Conservation (phyloP, 1,140 invertebrate genomes). For the Heliothis subflexa region DNA sequence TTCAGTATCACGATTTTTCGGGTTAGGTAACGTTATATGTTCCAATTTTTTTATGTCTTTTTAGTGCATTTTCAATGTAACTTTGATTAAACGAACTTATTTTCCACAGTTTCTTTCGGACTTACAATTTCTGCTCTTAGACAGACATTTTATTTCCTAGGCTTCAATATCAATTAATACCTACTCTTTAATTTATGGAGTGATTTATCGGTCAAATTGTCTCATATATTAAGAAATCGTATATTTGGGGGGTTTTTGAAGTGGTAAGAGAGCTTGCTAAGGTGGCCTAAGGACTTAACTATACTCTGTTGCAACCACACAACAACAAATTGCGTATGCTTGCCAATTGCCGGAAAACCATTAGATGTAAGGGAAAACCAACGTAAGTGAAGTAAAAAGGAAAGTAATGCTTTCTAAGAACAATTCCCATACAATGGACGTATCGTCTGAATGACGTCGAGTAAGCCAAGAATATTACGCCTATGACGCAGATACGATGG, state of each 20-base stretch:
- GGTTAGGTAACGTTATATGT: conserved; percentile 1
- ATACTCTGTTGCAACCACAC: too few relatives aligned
- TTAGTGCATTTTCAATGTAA: background rate
- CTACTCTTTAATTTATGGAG: too few relatives aligned
- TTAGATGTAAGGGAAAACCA: background rate
- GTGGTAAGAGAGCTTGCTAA: too few relatives aligned
- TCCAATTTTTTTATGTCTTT: background rate
- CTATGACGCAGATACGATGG: too few relatives aligned
- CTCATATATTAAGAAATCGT: too few relatives aligned
- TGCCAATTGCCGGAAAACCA: background rate
- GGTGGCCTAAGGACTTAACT: too few relatives aligned
- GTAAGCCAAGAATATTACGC: background rate
- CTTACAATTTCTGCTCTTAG: too few relatives aligned
- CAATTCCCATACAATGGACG: conserved; percentile 22
- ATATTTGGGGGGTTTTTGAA: too few relatives aligned
- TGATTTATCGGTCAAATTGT: too few relatives aligned
- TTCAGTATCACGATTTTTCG: conserved; percentile 47
- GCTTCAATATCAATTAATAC: too few relatives aligned
- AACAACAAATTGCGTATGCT: too few relatives aligned
- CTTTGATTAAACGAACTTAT: background rate
- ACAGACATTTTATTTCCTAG: too few relatives aligned
- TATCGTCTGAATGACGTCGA: conserved; percentile 6
- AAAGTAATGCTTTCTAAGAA: conserved; percentile 20
- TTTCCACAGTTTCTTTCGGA: background rate
- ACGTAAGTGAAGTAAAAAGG: conserved; percentile 14